phyloP scores from a whole-genome alignment of 2,888 invertebrate genomes.

The Macrosoma leucophasiata region DNA sequence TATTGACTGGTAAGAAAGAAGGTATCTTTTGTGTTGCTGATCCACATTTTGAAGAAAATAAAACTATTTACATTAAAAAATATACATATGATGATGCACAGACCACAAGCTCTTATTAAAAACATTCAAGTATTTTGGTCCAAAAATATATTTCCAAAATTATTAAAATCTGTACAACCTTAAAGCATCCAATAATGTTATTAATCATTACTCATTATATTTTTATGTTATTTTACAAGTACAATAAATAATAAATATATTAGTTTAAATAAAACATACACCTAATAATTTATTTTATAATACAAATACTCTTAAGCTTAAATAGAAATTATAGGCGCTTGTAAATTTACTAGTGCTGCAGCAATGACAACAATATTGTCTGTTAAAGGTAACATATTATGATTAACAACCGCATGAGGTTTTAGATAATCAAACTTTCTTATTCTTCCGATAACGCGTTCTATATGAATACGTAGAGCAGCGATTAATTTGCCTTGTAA shows the following conservation, averaged over 20 bases:
- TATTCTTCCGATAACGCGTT: slow-evolving; percentile 8
- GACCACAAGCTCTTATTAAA: slow-evolving; percentile 6
- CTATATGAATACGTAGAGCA: slow-evolving; percentile 11
- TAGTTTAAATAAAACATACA: slow-evolving; percentile 3
- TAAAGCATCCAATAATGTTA: slow-evolving; percentile 6
- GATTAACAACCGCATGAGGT: slow-evolving; percentile 1
- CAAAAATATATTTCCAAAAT: slow-evolving; percentile 11
- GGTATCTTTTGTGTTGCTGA: no score
- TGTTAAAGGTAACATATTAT: slow-evolving; percentile 8
- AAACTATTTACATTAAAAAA: slow-evolving; percentile 4
- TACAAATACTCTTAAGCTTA: slow-evolving; percentile 2
- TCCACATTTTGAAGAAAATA: no score
- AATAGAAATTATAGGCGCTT: slow-evolving; percentile 3
- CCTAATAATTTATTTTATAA: slow-evolving; percentile 10
- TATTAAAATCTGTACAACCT: slow-evolving; percentile 10
- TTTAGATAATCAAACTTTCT: slow-evolving; percentile 7
- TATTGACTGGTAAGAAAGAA: no score
- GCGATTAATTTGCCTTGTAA: slow-evolving; percentile 9
- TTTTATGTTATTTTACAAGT: slow-evolving; percentile 6
- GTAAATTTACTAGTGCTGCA: slow-evolving; percentile 9
- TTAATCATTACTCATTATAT: slow-evolving; percentile 7
- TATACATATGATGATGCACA: slow-evolving; percentile 6
- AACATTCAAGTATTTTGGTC: slow-evolving; percentile 9
- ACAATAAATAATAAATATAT: slow-evolving; percentile 13
- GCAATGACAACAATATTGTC: slow-evolving; percentile 11